These are phyloP conservation scores for Aporophyla lueneburgensis DNA, from an alignment of 2,888 invertebrate species.

Conservation along the genomic window DNA sequence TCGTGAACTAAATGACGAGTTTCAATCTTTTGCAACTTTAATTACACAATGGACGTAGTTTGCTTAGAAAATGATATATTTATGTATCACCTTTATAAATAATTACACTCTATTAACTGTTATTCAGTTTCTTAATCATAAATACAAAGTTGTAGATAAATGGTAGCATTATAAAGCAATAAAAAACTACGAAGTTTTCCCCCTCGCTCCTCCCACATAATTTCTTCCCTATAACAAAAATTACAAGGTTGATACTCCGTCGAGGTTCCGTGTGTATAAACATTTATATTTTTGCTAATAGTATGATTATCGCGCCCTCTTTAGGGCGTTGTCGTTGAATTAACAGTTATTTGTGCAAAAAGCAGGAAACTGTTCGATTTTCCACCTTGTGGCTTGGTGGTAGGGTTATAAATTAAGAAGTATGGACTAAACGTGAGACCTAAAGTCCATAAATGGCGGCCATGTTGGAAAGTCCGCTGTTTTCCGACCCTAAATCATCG, in stretches of 20 bases:
- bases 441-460: constrained; percentile 70
- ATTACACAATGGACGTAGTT: constrained; percentile 51
- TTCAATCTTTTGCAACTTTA: constrained; percentile 60
- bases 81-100: constrained; percentile 54
- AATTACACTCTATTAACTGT: constrained; percentile 46
- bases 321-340: constrained; percentile 71
- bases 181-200: constrained; percentile 40
- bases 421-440: constrained; percentile 39
- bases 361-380: constrained; percentile 47
- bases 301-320: constrained; percentile 71
- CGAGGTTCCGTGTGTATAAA: constrained; percentile 59
- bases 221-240: constrained; percentile 54
- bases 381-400: constrained; percentile 56
- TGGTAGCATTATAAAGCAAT: constrained; percentile 25
- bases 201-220: constrained; percentile 45
- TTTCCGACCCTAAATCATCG: constrained; percentile 78
- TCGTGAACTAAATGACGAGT: constrained; percentile 57
- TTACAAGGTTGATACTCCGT: constrained; percentile 49
- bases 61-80: constrained; percentile 61
- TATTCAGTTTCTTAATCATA: constrained; percentile 45
- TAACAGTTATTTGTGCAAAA: constrained; percentile 68
- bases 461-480: constrained; percentile 72
- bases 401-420: constrained; percentile 62
- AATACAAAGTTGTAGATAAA: constrained; percentile 33
- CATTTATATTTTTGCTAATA: constrained; percentile 67